phyloP scores from a whole-genome alignment of 1,140 invertebrate genomes.

The Drosophila teissieri region DNA sequence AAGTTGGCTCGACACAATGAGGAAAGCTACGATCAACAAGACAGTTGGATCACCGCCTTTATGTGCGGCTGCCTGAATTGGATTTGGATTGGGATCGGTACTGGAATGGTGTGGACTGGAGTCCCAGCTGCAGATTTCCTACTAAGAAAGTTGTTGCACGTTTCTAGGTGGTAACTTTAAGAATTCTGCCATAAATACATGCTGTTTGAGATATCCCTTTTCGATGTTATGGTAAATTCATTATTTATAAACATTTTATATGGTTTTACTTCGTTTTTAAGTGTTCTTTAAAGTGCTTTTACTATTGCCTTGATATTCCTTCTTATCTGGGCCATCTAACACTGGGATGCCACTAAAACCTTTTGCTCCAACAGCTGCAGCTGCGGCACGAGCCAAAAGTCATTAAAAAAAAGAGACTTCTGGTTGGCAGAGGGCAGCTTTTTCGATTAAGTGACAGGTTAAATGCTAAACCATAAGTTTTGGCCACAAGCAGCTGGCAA shows the following conservation, averaged over 20 bases:
- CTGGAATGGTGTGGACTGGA: background rate
- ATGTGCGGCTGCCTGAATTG: constrained; percentile 15
- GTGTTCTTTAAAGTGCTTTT: background rate
- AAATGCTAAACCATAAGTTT: constrained; percentile 69
- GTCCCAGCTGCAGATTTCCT: background rate
- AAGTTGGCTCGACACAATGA: constrained; percentile 41
- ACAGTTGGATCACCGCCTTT: constrained; percentile 12
- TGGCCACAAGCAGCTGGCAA: constrained; percentile 59
- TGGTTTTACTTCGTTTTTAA: background rate
- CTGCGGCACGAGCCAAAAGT: constrained; percentile 41
- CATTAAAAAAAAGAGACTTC: constrained; percentile 45
- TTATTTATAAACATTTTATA: background rate
- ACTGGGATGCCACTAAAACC: constrained; percentile 2
- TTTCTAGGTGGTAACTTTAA: background rate
- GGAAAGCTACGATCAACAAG: constrained; percentile 29
- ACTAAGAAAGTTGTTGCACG: background rate
- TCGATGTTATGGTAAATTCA: too few relatives aligned
- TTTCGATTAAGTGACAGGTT: constrained; percentile 76
- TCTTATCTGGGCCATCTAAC: constrained; percentile 42
- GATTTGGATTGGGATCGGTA: constrained; percentile 1
- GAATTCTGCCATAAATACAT: too few relatives aligned
- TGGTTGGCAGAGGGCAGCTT: constrained; percentile 45
- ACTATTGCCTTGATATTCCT: constrained; percentile 1
- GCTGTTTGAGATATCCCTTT: too few relatives aligned
- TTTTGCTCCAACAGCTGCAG: constrained; percentile 19